Conservation (phyloP, 2,888 invertebrate species). For the Autographa pulchrina region DNA sequence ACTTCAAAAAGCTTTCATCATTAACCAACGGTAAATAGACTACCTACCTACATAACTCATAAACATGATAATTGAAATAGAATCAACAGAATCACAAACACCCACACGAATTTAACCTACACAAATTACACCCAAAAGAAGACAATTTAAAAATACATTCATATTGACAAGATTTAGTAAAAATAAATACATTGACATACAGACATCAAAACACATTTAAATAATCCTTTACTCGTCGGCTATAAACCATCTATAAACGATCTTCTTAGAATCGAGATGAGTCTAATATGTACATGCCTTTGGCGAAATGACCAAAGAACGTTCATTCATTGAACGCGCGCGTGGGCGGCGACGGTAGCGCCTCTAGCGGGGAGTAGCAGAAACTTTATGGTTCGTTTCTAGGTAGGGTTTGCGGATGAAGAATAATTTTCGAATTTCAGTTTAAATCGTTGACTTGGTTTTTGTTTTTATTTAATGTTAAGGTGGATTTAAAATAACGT, state of each 20-base stretch:
- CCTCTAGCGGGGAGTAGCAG: slow-evolving; percentile 83
- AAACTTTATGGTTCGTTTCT: slow-evolving; percentile 62
- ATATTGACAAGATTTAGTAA: slow-evolving; percentile 44
- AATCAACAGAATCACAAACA: background rate
- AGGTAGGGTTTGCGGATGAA: background rate
- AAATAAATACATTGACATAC: slow-evolving; percentile 41
- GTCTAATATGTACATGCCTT: slow-evolving; percentile 56
- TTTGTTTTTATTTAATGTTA: no score
- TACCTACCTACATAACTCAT: background rate
- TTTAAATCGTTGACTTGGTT: no score
- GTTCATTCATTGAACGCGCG: slow-evolving; percentile 69
- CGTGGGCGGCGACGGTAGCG: slow-evolving; percentile 70
- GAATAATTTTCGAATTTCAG: background rate
- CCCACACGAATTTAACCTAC: background rate
- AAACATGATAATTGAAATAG: slow-evolving; percentile 1
- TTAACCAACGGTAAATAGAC: background rate
- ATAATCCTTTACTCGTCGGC: slow-evolving; percentile 52
- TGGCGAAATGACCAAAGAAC: slow-evolving; percentile 58
- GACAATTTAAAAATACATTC: slow-evolving; percentile 33
- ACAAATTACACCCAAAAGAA: slow-evolving; percentile 10
- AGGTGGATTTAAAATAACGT: no score
- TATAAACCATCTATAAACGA: slow-evolving; percentile 56
- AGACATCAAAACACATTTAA: slow-evolving; percentile 39
- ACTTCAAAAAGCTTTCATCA: background rate
- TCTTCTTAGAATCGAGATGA: slow-evolving; percentile 64